Conservation (phyloP, 1,140 invertebrate genomes). For the Brachionus paranguensis region DNA sequence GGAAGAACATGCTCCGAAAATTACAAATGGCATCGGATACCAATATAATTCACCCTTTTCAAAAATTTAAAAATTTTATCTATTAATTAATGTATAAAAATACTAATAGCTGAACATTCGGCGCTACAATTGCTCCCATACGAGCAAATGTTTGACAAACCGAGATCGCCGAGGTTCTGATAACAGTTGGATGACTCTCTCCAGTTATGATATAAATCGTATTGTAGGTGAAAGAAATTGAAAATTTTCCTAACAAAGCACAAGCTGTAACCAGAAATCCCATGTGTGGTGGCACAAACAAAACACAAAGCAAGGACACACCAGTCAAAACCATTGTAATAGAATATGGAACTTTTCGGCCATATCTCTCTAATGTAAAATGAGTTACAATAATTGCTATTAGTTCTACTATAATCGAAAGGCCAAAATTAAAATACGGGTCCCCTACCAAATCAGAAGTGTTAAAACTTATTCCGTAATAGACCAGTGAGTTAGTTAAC, state of each 20-base stretch:
- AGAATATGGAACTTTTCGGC: constrained; percentile 26
- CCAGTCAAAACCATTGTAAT: constrained; percentile 5
- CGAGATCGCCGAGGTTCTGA: constrained; percentile 2
- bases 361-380: constrained; percentile 40
- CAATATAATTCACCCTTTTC: constrained; percentile 28
- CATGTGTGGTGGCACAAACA: background rate
- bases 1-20: constrained; percentile 42
- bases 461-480: constrained; percentile 45
- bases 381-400: constrained; percentile 41
- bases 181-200: constrained; percentile 29
- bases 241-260: constrained; percentile 23
- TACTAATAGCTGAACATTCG: background rate
- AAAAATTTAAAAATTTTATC: background rate
- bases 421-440: constrained; percentile 45
- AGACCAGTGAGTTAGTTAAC: constrained; percentile 45
- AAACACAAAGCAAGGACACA: background rate
- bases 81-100: background rate
- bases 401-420: constrained; percentile 44
- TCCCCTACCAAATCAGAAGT: constrained; percentile 43
- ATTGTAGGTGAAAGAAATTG: constrained; percentile 19
- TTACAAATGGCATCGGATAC: constrained; percentile 41
- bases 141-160: constrained; percentile 1
- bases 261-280: background rate
- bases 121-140: constrained; percentile 14
- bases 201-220: constrained; percentile 24